phyloP scores from a whole-genome alignment of 1,140 invertebrate genomes.

The Bradynema listronoti region DNA sequence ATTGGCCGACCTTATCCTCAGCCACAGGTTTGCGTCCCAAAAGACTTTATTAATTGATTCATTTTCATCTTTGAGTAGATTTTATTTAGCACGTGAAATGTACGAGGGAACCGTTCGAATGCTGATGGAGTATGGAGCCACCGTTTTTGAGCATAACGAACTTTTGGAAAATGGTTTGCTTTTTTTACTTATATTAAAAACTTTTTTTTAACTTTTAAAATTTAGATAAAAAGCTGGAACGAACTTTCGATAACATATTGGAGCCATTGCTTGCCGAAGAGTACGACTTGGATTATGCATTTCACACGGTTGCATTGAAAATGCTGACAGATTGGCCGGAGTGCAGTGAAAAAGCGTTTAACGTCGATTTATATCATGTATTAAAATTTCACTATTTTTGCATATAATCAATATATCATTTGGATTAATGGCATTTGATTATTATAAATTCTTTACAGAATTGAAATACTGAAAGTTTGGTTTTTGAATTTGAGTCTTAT shows the following conservation, averaged over 20 bases:
- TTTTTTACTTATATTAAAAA: background rate
- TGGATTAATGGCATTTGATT: no score
- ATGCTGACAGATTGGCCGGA: conserved; percentile 58
- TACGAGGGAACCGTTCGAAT: conserved; percentile 54
- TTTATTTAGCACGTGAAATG: conserved; percentile 51
- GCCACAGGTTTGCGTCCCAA: conserved; percentile 37
- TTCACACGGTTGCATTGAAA: conserved; percentile 48
- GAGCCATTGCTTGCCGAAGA: conserved; percentile 49
- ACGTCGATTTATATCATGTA: conserved; percentile 49
- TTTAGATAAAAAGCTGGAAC: background rate
- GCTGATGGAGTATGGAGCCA: conserved; percentile 55
- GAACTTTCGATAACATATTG: conserved; percentile 48
- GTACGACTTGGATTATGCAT: conserved; percentile 52
- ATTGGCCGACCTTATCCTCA: conserved; percentile 48
- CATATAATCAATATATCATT: background rate
- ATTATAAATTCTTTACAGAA: no score
- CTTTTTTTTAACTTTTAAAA: background rate
- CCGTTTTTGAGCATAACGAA: conserved; percentile 48
- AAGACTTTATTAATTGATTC: conserved; percentile 15
- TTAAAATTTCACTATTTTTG: conserved; percentile 22
- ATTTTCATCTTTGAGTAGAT: conserved; percentile 18
- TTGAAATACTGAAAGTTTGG: no score
- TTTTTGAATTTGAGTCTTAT: no score
- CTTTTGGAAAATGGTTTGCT: conserved; percentile 43
- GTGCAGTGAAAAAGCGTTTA: conserved; percentile 34